These are phyloP conservation scores for Amblyjoppa fuscipennis DNA, from an alignment of 2,888 invertebrate genomes.

Conservation along the genomic window DNA sequence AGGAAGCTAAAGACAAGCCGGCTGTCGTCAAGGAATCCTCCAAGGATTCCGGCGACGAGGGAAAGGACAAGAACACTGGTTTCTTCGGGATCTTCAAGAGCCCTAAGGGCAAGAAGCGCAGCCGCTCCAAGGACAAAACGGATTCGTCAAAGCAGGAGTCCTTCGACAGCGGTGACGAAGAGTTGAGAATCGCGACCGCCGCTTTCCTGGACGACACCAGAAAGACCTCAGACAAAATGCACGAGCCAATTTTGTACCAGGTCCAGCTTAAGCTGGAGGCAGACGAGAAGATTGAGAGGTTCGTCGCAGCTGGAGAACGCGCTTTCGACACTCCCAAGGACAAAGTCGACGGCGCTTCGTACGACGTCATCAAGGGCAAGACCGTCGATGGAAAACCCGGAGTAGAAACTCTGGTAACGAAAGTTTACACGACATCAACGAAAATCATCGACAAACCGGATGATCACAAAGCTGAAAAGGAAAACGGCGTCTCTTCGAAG, in stretches of 20 bases:
- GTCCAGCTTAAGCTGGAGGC: constrained; percentile 27
- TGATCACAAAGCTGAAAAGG: constrained; percentile 48
- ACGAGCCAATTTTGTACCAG: constrained; percentile 61
- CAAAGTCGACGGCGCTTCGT: constrained; percentile 75
- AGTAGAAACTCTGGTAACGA: constrained; percentile 50
- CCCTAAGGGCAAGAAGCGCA: constrained; percentile 79
- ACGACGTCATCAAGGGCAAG: constrained; percentile 70
- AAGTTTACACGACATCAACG: constrained; percentile 40
- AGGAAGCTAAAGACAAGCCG: constrained; percentile 55
- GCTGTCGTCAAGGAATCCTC: constrained; percentile 53
- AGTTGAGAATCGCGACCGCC: constrained; percentile 76
- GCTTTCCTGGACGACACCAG: constrained; percentile 79
- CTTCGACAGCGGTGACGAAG: constrained; percentile 81
- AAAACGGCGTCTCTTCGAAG: constrained; percentile 47
- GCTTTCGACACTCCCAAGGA: constrained; percentile 75
- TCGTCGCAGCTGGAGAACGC: constrained; percentile 66
- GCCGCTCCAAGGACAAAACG: constrained; percentile 77
- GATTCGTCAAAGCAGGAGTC: constrained; percentile 79
- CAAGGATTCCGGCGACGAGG: constrained; percentile 68
- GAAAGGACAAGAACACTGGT: constrained; percentile 76
- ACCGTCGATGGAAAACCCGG: constrained; percentile 40
- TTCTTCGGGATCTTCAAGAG: constrained; percentile 82
- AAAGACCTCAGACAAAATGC: constrained; percentile 73
- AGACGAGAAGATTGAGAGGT: constrained; percentile 58
- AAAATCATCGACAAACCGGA: constrained; percentile 52